These are phyloP conservation scores for Corbicula japonica DNA, from an alignment of 2,888 invertebrate genomes.

Conservation along the genomic window DNA sequence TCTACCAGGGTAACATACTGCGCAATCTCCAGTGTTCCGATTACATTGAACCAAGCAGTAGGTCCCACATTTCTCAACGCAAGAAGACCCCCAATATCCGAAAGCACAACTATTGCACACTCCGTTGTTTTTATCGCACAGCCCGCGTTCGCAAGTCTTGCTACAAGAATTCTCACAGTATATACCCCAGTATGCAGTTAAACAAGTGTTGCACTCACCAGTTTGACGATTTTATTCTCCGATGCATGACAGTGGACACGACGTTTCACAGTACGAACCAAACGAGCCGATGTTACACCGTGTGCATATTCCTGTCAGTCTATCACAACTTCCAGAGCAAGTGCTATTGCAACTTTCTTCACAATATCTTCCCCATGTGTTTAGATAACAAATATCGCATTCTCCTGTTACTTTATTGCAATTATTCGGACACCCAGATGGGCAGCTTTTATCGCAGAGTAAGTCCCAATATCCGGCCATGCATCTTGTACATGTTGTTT, in stretches of 20 bases:
- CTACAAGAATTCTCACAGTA: background rate
- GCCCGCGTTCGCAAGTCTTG: background rate
- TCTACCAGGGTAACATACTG: no score
- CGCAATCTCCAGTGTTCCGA: no score
- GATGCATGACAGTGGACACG: background rate
- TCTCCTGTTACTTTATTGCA: background rate
- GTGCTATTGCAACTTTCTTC: slow-evolving; percentile 1
- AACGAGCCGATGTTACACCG: background rate
- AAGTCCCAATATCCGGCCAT: background rate
- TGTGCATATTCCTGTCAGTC: background rate
- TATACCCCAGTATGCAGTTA: background rate
- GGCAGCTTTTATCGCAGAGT: background rate
- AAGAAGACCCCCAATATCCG: background rate
- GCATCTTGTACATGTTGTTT: background rate
- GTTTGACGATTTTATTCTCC: background rate
- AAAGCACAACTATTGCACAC: background rate
- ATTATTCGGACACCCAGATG: background rate
- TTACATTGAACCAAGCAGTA: background rate
- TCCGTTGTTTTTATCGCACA: background rate
- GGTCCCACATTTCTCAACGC: background rate
- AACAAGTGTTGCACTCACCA: background rate
- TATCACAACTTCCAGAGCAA: background rate
- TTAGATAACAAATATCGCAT: background rate
- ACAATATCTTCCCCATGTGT: background rate
- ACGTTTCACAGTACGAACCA: background rate